phyloP scores from a whole-genome alignment of 1,140 invertebrate species.

The Centruroides vittatus region DNA sequence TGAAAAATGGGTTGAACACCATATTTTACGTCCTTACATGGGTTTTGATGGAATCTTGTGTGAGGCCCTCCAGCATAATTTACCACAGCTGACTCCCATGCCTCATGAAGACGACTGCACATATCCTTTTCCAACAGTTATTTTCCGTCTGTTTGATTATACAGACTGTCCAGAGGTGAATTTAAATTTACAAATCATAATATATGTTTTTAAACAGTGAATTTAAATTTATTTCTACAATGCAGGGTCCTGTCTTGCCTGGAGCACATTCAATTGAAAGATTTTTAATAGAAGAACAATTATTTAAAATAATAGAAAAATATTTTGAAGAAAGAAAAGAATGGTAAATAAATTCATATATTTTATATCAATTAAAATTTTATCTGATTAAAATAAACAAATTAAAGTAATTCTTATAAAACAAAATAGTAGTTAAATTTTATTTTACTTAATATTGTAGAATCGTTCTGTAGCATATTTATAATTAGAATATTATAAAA shows the following conservation, averaged over 20 bases:
- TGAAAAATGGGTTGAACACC: slow-evolving; percentile 95
- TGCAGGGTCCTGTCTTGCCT: slow-evolving; percentile 48
- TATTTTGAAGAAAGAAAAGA: slow-evolving; percentile 82
- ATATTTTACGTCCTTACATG: slow-evolving; percentile 86
- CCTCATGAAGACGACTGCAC: slow-evolving; percentile 75
- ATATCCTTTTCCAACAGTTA: slow-evolving; percentile 81
- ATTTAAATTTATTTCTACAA: background rate
- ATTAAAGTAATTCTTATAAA: too few species aligned
- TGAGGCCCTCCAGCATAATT: slow-evolving; percentile 88
- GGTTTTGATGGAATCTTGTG: slow-evolving; percentile 89
- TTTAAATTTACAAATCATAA: background rate
- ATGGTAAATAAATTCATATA: slow-evolving; percentile 42
- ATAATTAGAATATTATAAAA: too few species aligned
- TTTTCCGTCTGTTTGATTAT: slow-evolving; percentile 90
- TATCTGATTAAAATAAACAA: too few species aligned
- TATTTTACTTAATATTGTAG: too few species aligned
- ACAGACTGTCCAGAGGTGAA: slow-evolving; percentile 82
- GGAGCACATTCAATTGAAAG: slow-evolving; percentile 94
- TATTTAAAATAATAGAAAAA: slow-evolving; percentile 83
- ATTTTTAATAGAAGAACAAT: slow-evolving; percentile 94
- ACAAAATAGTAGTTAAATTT: too few species aligned
- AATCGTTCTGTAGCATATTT: too few species aligned
- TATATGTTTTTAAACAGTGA: too few species aligned
- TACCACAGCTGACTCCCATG: slow-evolving; percentile 73
- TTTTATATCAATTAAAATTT: too few species aligned